Conservation (phyloP, 2,797 vertebrate species). For the Sarcoramphus papa region DNA sequence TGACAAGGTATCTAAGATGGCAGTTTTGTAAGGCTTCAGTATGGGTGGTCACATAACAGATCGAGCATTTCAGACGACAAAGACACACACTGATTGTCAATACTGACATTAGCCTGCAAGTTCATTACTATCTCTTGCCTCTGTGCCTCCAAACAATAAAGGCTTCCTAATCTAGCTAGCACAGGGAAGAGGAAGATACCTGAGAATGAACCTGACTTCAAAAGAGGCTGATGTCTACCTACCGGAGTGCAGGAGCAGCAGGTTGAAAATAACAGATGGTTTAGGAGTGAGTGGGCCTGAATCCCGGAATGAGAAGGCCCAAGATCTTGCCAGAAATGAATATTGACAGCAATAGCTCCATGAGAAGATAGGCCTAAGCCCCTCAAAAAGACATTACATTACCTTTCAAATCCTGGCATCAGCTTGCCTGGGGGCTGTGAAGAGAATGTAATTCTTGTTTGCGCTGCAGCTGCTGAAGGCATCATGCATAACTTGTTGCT, state of each 20-base stretch:
- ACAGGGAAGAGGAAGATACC: neutral
- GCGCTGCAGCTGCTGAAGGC: neutral
- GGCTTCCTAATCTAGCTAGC: neutral
- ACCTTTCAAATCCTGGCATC: neutral
- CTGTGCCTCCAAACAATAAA: neutral
- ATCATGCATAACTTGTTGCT: rapidly evolving
- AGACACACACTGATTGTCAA: neutral
- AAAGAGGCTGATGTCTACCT: neutral
- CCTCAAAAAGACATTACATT: neutral
- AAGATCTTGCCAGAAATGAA: neutral
- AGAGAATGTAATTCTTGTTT: neutral
- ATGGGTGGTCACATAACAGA: neutral
- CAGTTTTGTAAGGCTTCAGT: neutral
- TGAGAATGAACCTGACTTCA: neutral
- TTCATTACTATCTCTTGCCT: neutral
- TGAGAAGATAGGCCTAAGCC: neutral
- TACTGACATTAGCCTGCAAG: neutral
- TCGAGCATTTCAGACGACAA: neutral
- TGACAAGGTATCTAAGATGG: neutral
- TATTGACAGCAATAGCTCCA: neutral
- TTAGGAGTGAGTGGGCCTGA: neutral
- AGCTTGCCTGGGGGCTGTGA: neutral
- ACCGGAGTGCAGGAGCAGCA: neutral
- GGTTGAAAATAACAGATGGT: neutral
- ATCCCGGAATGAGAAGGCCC: neutral